Evolutionary conservation across 2,888 invertebrate species (phyloP).

Genomic region (Macaria liturata): DNA sequence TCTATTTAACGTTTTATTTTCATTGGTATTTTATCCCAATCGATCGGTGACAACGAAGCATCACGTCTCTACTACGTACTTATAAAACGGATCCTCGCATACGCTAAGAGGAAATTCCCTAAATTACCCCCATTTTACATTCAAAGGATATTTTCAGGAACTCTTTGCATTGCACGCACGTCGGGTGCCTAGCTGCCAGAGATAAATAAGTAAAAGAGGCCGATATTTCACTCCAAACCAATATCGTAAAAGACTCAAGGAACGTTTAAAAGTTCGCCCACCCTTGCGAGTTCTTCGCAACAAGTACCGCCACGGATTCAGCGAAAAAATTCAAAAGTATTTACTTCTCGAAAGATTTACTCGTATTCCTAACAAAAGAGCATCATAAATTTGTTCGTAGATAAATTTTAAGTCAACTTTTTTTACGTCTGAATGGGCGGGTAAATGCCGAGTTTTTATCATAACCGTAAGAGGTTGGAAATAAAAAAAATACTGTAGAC

Average conservation of each 20-base stretch:
- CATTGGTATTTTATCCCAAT: constrained; percentile 11
- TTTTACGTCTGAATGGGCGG: constrained; percentile 48
- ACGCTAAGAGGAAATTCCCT: constrained; percentile 45
- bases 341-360: constrained; percentile 38
- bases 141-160: constrained; percentile 48
- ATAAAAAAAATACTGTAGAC: constrained; percentile 67
- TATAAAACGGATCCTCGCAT: constrained; percentile 40
- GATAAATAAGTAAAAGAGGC: constrained; percentile 70
- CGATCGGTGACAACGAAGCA: constrained; percentile 18
- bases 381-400: constrained; percentile 43
- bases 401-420: constrained; percentile 53
- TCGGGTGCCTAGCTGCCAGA: constrained; percentile 56
- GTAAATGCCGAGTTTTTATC: constrained; percentile 52
- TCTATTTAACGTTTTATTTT: constrained; percentile 23
- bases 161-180: constrained; percentile 65
- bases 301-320: constrained; percentile 33
- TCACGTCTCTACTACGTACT: constrained; percentile 20
- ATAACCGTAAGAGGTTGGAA: constrained; percentile 59
- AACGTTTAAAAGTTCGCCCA: constrained; percentile 49
- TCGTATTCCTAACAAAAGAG: constrained; percentile 39
- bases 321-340: constrained; percentile 28
- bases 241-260: constrained; percentile 64
- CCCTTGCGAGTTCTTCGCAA: constrained; percentile 30
- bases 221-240: constrained; percentile 72
- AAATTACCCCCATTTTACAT: constrained; percentile 61